Percentiles rank a stretch among this genome's conserved stretches.
These are phyloP conservation scores for Nothobranchius furzeri DNA, from an alignment of 2,113 vertebrate species.

Conservation along the genomic window DNA sequence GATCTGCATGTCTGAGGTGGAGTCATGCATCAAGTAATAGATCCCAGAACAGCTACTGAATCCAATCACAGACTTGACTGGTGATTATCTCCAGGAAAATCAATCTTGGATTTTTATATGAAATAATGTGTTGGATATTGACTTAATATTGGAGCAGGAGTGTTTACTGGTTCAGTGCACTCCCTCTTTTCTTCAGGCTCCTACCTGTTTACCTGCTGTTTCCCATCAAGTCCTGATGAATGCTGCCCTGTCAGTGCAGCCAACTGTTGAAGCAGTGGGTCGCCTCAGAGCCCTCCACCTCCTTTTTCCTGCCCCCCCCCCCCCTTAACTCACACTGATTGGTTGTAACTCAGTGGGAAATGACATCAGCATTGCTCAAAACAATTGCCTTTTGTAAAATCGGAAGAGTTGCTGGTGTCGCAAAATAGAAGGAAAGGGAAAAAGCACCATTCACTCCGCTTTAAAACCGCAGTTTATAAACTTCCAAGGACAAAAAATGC, in stretches of 20 bases:
- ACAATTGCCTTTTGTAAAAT: no score
- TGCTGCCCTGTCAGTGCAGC: constrained; percentile 50
- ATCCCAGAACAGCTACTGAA: constrained; percentile 29
- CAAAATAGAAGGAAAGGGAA: no score
- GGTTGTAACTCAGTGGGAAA: no score
- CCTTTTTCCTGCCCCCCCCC: constrained; percentile 4
- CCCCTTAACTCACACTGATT: neutral
- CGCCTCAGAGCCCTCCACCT: constrained; percentile 6
- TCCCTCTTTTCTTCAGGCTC: constrained; percentile 16
- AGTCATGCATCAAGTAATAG: constrained; percentile 37
- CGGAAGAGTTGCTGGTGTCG: no score
- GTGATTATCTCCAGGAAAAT: constrained; percentile 23
- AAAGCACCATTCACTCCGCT: no score
- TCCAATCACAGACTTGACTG: constrained; percentile 26
- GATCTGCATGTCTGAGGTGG: constrained; percentile 26
- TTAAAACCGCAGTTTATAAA: no score
- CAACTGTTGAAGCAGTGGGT: constrained; percentile 55
- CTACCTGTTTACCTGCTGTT: constrained; percentile 20
- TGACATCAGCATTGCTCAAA: no score
- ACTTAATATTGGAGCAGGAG: constrained; percentile 7
- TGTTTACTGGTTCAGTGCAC: constrained; percentile 8
- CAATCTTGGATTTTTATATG: constrained; percentile 12
- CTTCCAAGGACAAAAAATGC: no score
- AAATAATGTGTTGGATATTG: constrained; percentile 26
- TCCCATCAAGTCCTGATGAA: constrained; percentile 55